phyloP scores from a whole-genome alignment of 92 coral and sea anemone genomes.

The Umimayanthus kanabou region DNA sequence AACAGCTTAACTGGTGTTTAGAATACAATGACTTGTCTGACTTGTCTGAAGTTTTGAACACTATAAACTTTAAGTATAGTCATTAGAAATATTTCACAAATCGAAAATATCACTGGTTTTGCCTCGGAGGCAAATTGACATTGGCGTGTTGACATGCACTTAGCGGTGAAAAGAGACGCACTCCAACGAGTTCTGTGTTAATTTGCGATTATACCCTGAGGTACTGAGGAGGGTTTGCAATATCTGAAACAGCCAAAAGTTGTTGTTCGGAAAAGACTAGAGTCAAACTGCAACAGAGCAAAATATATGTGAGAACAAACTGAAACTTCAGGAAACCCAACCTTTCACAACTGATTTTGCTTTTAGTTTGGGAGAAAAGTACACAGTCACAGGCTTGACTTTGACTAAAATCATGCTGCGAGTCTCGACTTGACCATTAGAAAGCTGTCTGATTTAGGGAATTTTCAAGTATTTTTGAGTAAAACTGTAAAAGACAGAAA shows the following conservation, averaged over 20 bases:
- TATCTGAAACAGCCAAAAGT: not conserved
- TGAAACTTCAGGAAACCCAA: not conserved
- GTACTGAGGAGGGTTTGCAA: not conserved
- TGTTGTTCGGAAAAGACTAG: not conserved
- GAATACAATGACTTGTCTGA: not conserved
- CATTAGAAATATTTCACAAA: not conserved
- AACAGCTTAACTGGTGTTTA: conserved; percentile 20
- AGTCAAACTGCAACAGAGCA: not conserved
- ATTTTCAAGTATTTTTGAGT: no score
- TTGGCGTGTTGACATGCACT: not conserved
- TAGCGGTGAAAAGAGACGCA: not conserved
- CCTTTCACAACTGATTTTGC: not conserved
- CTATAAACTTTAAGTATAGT: not conserved
- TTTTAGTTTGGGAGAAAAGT: not conserved
- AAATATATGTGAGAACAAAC: not conserved
- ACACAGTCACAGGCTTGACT: no score
- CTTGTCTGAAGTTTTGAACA: not conserved
- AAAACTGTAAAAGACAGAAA: not conserved
- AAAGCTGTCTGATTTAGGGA: not conserved
- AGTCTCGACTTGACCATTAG: not conserved
- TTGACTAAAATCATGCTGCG: no score
- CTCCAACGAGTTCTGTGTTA: conserved; percentile 23
- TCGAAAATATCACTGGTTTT: not conserved
- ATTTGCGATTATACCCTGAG: not conserved
- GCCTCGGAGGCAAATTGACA: not conserved